These are phyloP conservation scores for Pseudobourletiella spinata DNA, from an alignment of 1,140 invertebrate genomes.

Conservation along the genomic window DNA sequence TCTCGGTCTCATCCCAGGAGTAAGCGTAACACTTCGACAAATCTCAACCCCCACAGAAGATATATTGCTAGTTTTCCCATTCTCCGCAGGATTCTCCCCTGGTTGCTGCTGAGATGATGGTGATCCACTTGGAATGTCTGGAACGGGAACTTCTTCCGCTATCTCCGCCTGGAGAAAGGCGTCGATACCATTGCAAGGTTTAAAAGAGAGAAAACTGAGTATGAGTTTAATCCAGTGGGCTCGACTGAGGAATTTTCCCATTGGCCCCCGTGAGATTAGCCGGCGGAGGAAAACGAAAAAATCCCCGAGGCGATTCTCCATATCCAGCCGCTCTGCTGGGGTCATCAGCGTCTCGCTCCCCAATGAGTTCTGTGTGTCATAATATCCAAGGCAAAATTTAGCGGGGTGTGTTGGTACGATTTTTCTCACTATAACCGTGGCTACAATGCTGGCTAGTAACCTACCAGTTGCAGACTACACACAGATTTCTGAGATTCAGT, in stretches of 20 bases:
- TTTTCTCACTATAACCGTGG: neutral
- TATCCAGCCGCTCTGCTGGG: conserved; percentile 29
- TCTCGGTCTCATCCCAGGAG: conserved; percentile 44
- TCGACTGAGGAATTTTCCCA: conserved; percentile 36
- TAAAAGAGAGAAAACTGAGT: conserved; percentile 28
- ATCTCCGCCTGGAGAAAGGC: conserved; percentile 24
- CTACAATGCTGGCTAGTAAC: neutral
- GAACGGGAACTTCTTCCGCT: neutral
- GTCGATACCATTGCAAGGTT: conserved; percentile 31
- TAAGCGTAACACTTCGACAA: conserved; percentile 25
- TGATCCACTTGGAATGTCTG: neutral
- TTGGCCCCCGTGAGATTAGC: conserved; percentile 43
- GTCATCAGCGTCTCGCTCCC: conserved; percentile 8
- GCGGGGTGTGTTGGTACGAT: neutral
- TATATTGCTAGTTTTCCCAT: neutral
- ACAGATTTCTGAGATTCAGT: conserved; percentile 23
- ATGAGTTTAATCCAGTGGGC: conserved; percentile 32
- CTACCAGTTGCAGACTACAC: conserved; percentile 20
- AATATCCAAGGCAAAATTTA: no score
- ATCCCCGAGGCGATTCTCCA: conserved; percentile 45
- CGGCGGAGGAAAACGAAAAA: conserved; percentile 50
- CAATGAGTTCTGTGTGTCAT: neutral
- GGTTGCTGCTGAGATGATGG: neutral
- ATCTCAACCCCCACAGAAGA: conserved; percentile 19
- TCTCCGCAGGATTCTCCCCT: neutral